Base-by-base conservation (phyloP, 2,797 vertebrate species). In the Microhierax caerulescens region DNA sequence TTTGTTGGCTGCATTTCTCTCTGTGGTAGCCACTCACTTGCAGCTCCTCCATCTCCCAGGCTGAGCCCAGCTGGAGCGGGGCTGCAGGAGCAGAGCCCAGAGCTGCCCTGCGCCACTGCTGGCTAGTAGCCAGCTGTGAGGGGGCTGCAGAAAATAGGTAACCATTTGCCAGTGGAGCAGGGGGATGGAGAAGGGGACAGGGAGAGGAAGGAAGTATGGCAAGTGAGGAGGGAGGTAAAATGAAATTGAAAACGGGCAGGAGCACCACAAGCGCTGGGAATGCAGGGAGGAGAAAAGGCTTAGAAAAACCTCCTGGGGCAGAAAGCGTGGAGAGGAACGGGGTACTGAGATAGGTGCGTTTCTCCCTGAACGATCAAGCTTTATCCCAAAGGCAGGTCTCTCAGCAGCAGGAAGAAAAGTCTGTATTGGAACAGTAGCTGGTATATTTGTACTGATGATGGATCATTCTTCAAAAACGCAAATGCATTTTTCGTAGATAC, bases 21-120 rank as follows among this genome's bases (percentile, higher is more conserved):
- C 41, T 0, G 0, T 50, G 64, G 60, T 17, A 2, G 59, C 78
- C 22, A 0, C 43, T 65, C 43, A 4, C 43, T 47, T 23, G 32
- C 67, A 54, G 63, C 63, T 69, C 45, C 12, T 2, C 4, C 25
- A 10, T 41, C 17, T 74, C 47, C 68, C 18, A 53, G 50, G 64
- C 79, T 61, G 67, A 19, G 34, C 77, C 41, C 47, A 10, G 45
- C 70, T 36, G 39, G 22, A 77, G 39, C 6, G 2, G 56, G 61
- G 77, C 73, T 57, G 60, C 41, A 53, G 76, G n/a, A 28, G 28
- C 10, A 30, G 75, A 32, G 10, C 36, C 2, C 4, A 27, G 43
- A 10, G 23, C 39, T 69, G 68, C 30, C 54, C 47, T 11, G 53
- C 2, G 2, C 50, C 1, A 5, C 54, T 27, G 23, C 7, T 1